Evolutionary conservation across 2,113 vertebrate species (phyloP).

Genomic region (Indicator maculatus): DNA sequence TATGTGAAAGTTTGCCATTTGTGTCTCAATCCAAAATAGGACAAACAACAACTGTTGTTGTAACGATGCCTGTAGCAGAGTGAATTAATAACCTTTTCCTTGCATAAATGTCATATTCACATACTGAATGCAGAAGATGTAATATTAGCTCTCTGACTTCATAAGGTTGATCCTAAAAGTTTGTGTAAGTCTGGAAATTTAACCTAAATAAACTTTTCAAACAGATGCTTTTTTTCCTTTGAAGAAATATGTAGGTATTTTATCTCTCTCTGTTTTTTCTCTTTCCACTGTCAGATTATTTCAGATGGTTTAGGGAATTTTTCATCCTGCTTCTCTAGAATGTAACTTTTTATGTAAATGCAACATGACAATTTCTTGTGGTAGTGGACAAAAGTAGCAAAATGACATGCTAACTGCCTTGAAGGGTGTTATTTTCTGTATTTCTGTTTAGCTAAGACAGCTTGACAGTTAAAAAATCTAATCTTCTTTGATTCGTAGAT

Average conservation of each 20-base stretch:
- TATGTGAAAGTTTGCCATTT: conserved; percentile 10
- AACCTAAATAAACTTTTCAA: neutral
- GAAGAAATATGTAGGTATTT: neutral
- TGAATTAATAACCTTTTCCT: conserved; percentile 3
- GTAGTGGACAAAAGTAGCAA: conserved; percentile 49
- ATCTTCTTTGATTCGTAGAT: conserved; percentile 81
- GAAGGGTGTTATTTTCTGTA: conserved; percentile 55
- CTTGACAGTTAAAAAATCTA: conserved; percentile 68
- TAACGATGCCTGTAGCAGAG: neutral
- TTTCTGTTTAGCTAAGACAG: conserved; percentile 40
- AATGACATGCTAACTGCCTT: conserved; percentile 6
- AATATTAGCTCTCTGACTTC: neutral
- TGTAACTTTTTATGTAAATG: neutral
- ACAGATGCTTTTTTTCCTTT: neutral
- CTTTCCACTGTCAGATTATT: neutral
- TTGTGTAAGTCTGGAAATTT: neutral
- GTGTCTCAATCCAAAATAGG: neutral
- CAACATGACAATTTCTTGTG: neutral
- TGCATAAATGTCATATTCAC: neutral
- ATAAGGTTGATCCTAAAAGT: neutral
- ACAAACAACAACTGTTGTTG: conserved; percentile 6
- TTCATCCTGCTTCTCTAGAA: neutral
- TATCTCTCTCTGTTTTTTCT: neutral
- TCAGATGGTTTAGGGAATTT: neutral
- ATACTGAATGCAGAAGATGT: neutral